phyloP scores from a whole-genome alignment of 2,888 invertebrate species.

The Cistogaster globosa region DNA sequence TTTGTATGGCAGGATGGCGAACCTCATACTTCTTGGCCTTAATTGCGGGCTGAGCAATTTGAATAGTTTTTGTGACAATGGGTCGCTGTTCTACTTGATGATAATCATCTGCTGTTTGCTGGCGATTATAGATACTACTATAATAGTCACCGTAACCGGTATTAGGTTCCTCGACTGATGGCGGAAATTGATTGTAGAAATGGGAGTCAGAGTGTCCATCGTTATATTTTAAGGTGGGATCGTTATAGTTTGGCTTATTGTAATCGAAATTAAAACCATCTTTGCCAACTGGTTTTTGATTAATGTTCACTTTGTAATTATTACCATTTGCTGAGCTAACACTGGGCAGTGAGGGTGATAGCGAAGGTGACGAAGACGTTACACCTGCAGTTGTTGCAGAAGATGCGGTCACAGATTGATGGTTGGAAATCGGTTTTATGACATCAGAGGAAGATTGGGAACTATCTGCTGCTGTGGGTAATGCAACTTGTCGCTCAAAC shows the following conservation, averaged over 20 bases:
- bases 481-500: conserved; percentile 79
- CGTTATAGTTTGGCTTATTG: conserved; percentile 76
- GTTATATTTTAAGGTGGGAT: conserved; percentile 72
- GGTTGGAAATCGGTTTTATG: conserved; percentile 34
- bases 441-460: conserved; percentile 74
- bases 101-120: conserved; percentile 74
- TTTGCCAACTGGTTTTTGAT: conserved; percentile 46
- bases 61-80: conserved; percentile 84
- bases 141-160: conserved; percentile 75
- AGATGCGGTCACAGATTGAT: conserved; percentile 36
- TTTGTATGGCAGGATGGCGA: conserved; percentile 86
- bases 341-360: conserved; percentile 36
- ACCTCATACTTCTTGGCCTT: conserved; percentile 85
- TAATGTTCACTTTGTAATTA: conserved; percentile 45
- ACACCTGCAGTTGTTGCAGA: conserved; percentile 37
- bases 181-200: conserved; percentile 78
- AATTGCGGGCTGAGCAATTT: conserved; percentile 85
- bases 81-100: conserved; percentile 78
- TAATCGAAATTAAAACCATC: conserved; percentile 73
- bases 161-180: conserved; percentile 74
- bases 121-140: conserved; percentile 52
- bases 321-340: conserved; percentile 34
- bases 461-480: conserved; percentile 73
- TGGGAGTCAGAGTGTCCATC: conserved; percentile 72
- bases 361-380: conserved; percentile 43